A percentile compares a stretch with the other conserved stretches of the same genome.
Evolutionary conservation across 2,797 vertebrate genomes (phyloP).

Genomic region (Vireo griseus): DNA sequence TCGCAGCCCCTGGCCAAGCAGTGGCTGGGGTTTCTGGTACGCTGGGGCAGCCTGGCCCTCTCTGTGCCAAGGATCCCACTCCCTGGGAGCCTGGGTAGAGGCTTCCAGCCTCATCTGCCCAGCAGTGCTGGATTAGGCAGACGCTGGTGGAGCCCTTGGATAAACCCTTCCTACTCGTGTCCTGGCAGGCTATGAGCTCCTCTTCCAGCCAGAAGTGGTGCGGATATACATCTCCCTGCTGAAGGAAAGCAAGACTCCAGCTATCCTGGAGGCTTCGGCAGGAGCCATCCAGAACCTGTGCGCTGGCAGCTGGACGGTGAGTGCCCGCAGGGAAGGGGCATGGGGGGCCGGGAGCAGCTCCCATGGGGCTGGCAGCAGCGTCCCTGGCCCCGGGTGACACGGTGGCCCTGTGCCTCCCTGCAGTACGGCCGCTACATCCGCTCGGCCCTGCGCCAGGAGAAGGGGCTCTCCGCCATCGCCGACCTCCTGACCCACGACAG

Average conservation of each 20-base stretch:
- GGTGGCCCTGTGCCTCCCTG: not conserved
- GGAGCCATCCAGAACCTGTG: slow-evolving; percentile 96
- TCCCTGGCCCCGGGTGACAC: not conserved
- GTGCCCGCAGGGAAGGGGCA: not conserved
- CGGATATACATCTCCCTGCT: slow-evolving; percentile 91
- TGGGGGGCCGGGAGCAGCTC: fast-evolving
- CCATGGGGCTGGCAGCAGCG: fast-evolving
- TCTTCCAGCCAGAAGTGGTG: slow-evolving; percentile 94
- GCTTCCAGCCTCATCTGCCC: fast-evolving
- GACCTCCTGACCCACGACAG: slow-evolving; percentile 86
- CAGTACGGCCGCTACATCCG: slow-evolving; percentile 92
- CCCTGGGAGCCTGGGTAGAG: not conserved
- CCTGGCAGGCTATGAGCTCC: slow-evolving; percentile 87
- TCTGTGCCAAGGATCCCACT: not conserved
- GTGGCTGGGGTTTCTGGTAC: not conserved
- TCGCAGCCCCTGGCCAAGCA: not conserved
- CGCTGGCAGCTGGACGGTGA: slow-evolving; percentile 93
- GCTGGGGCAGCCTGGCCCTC: not conserved
- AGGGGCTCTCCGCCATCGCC: slow-evolving; percentile 88
- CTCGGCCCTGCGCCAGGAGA: slow-evolving; percentile 86
- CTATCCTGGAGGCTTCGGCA: slow-evolving; percentile 90
- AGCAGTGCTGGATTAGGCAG: not conserved
- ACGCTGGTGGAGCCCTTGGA: not conserved
- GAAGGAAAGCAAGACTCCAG: slow-evolving; percentile 88
- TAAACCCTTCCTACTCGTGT: not conserved